Conservation (phyloP, 2,797 vertebrate species). For the Schizopygopsis malacanthus region DNA sequence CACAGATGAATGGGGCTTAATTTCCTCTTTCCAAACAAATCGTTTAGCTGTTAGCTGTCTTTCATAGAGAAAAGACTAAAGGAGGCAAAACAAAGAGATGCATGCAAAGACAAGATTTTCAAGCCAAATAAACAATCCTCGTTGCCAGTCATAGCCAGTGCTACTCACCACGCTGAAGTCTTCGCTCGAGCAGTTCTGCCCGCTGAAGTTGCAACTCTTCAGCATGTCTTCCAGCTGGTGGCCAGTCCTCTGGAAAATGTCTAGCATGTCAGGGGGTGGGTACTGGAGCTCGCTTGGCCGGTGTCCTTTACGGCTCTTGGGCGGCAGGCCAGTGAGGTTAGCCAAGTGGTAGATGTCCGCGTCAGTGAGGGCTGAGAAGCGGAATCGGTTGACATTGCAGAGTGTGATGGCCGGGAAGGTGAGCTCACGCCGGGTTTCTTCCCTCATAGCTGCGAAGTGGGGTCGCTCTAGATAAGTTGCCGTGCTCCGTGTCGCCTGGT, state of each 20-base stretch:
- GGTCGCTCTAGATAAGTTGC: conserved; percentile 95
- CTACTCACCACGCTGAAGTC: conserved; percentile 98
- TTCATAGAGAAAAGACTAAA: not conserved
- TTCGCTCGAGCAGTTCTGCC: conserved; percentile 91
- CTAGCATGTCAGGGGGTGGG: conserved; percentile 95
- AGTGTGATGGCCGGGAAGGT: conserved; percentile 96
- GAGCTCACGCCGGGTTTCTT: conserved; percentile 88
- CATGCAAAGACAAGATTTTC: not conserved
- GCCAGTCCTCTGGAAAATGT: conserved; percentile 97
- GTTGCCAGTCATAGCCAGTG: not conserved
- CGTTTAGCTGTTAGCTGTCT: not conserved
- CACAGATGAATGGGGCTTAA: conserved; percentile 30
- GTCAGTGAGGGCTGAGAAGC: conserved; percentile 94
- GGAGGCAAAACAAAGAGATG: conserved; percentile 2
- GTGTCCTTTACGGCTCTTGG: conserved; percentile 96
- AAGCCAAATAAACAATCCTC: not conserved
- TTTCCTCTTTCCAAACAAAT: conserved; percentile 30
- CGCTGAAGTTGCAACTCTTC: conserved; percentile 99
- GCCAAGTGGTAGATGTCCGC: conserved; percentile 99
- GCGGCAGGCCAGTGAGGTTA: conserved; percentile 95
- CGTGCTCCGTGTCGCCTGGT: conserved; percentile 91
- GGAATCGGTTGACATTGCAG: conserved; percentile 99
- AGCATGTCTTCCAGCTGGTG: conserved; percentile 98
- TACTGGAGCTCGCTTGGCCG: conserved; percentile 93
- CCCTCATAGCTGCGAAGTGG: conserved; percentile 89